phyloP scores from a whole-genome alignment of 2,113 vertebrate genomes.

The Thermophis baileyi region DNA sequence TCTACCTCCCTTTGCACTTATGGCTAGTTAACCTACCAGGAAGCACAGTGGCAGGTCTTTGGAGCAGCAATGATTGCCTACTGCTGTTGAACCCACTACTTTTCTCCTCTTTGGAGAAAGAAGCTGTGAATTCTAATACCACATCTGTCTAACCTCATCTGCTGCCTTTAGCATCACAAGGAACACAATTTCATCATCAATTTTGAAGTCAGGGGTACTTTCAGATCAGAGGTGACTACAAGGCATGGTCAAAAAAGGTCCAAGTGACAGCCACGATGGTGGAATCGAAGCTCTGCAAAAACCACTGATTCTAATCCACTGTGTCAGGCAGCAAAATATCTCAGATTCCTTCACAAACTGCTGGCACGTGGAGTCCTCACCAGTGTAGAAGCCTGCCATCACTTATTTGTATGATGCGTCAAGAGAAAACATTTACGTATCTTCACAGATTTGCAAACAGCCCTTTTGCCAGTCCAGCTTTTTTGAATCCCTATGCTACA shows the following conservation, averaged over 20 bases:
- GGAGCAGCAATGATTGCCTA: not conserved
- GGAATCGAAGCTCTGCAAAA: not conserved
- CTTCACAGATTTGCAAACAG: not conserved
- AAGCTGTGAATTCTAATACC: not conserved
- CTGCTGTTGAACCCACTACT: not conserved
- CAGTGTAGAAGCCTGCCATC: not conserved
- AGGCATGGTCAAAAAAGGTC: not conserved
- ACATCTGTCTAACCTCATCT: not conserved
- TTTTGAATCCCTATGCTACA: slow-evolving; percentile 10
- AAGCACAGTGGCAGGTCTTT: not conserved
- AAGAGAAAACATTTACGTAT: not conserved
- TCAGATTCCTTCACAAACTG: not conserved
- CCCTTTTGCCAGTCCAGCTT: slow-evolving; percentile 24
- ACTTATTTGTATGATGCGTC: not conserved
- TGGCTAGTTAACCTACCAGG: not conserved
- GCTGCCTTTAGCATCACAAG: not conserved
- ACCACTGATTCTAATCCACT: not conserved
- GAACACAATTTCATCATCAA: not conserved
- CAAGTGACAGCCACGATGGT: not conserved
- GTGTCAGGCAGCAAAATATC: not conserved
- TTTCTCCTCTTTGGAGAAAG: not conserved
- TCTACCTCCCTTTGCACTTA: not conserved
- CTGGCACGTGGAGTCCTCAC: not conserved
- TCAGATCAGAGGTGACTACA: not conserved
- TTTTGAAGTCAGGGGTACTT: not conserved